These are phyloP conservation scores for Todiramphus chloris DNA, from an alignment of 2,113 vertebrate genomes.

Conservation along the genomic window DNA sequence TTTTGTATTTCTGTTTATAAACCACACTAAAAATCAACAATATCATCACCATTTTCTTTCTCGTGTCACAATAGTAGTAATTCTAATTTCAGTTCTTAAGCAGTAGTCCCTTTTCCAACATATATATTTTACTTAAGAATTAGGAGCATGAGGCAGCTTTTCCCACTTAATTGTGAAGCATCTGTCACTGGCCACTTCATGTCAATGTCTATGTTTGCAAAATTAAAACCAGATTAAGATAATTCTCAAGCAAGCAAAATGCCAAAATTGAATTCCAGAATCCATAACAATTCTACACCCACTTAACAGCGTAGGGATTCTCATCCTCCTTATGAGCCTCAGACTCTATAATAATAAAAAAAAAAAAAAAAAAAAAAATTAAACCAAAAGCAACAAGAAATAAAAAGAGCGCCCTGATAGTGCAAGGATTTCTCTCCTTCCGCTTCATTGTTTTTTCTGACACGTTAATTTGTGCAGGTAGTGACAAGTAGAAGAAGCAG, in stretches of 20 bases:
- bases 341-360: background rate
- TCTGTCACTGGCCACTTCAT: background rate
- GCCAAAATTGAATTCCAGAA: background rate
- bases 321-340: background rate
- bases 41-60: background rate
- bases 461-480: background rate
- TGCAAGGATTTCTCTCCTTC: background rate
- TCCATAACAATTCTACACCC: background rate
- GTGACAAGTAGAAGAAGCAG: background rate
- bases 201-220: background rate
- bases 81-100: background rate
- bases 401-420: background rate
- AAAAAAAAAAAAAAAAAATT: background rate
- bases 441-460: background rate
- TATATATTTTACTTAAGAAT: background rate
- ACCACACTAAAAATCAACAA: background rate
- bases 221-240: constrained; percentile 23
- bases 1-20: background rate
- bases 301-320: background rate
- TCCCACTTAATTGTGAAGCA: background rate
- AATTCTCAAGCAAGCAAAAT: background rate
- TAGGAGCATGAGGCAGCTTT: constrained; percentile 8
- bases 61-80: background rate
- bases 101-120: background rate
- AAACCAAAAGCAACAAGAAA: background rate